Base-by-base conservation (phyloP, 2,797 vertebrate species). In the Arnoldichthys spilopterus region DNA sequence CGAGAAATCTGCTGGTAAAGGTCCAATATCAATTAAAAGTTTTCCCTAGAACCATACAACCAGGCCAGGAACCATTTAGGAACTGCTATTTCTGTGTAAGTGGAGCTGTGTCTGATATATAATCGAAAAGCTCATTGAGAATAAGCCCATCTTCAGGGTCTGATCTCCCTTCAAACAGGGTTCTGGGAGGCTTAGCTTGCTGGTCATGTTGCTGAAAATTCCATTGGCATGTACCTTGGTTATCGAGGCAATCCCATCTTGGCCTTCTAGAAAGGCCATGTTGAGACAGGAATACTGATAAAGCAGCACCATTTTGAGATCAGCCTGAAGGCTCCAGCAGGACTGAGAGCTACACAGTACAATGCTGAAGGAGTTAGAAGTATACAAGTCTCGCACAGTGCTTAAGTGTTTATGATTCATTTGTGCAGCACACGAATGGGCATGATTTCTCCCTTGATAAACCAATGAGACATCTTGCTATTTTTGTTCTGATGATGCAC, bases 211-310 rank as follows among this genome's bases (percentile, higher is more conserved):
- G 82, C 76, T 88, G 89, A 90, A 91, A 92, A 92, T 90, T 92
- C 88, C 86, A 80, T 86, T 56, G 85, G 85, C 86, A 75, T 90
- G 88, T 90, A 88, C 87, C 90, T 86, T 84, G 85, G 91, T 90
- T 92, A 90, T 91, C 85, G 26, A 87, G 76, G 86, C 87, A 89
- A 91, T 91, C 87, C 89, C 88, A 90, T 86, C 88, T 85, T 88
- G 89, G 88, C 86, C 88, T 88, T 89, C 84, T 77, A 80, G 85
- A 91, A 90, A 90, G 89, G 86, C 82, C 37, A 78, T 40, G 58
- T 62, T 88, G 85, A 91, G 89, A 88, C 83, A 83, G 84, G 91
- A 92, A 93, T 94, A 91, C 91, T 91, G 93, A 94, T 91, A 89
- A 89, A 88, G 76, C 71, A 66, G 74, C 70, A 83, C 53, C 37